Evolutionary conservation across 2,797 vertebrate species (phyloP).

Genomic region (Manis crassicaudata): DNA sequence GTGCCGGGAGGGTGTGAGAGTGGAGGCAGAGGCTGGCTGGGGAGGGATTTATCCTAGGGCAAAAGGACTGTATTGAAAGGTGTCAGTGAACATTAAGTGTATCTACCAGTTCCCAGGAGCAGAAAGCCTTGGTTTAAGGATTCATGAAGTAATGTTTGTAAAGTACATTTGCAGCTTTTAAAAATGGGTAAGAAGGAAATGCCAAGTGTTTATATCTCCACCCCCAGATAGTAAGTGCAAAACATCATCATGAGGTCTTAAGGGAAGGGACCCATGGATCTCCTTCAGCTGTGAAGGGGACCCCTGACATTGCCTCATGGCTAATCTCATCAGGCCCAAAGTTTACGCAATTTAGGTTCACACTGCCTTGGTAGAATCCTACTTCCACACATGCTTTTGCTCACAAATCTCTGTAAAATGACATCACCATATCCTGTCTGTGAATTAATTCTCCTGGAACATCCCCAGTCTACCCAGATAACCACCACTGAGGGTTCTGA

Average conservation of each 20-base stretch:
- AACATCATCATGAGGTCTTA: not conserved
- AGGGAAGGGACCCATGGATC: not conserved
- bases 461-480: not conserved
- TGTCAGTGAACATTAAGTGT: not conserved
- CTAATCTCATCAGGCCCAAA: not conserved
- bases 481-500: not conserved
- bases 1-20: not conserved
- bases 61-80: not conserved
- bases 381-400: not conserved
- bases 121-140: slow-evolving; percentile 5
- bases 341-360: not conserved
- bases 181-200: slow-evolving; percentile 54
- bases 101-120: not conserved
- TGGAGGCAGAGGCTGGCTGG: not conserved
- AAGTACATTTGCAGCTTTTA: slow-evolving; percentile 23
- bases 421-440: not conserved
- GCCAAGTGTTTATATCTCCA: not conserved
- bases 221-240: not conserved
- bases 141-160: slow-evolving; percentile 42
- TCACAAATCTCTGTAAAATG: not conserved
- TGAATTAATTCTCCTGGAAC: not conserved
- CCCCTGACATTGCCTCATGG: not conserved
- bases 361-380: not conserved
- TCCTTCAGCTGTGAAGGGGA: not conserved
- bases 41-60: not conserved